phyloP scores from a whole-genome alignment of 2,797 vertebrate genomes.

The Cryptoprocta ferox region DNA sequence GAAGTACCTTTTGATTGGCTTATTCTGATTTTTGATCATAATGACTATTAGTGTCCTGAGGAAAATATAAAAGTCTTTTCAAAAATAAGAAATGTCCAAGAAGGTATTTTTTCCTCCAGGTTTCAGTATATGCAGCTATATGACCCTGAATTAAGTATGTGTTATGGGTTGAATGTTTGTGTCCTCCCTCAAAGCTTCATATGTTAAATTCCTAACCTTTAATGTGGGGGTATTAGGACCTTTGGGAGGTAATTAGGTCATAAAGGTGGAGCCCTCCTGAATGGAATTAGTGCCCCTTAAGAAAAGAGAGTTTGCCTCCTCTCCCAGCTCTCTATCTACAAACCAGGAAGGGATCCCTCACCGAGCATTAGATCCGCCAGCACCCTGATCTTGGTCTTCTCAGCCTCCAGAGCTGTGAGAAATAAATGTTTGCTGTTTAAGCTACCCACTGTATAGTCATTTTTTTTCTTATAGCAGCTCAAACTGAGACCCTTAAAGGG shows the following conservation, averaged over 20 bases:
- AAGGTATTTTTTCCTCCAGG: conserved; percentile 1
- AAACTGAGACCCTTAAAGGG: neutral
- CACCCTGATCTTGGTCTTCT: neutral
- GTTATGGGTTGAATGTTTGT: neutral
- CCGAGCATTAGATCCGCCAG: neutral
- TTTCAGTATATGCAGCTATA: neutral
- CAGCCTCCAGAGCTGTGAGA: neutral
- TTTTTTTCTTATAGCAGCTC: neutral
- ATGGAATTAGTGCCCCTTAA: neutral
- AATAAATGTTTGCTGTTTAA: neutral
- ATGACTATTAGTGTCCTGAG: neutral
- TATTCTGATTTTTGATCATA: conserved; percentile 1
- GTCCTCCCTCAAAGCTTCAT: neutral
- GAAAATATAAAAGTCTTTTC: neutral
- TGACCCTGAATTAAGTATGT: neutral
- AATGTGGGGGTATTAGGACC: neutral
- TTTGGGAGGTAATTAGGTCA: neutral
- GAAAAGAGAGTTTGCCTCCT: too few species aligned
- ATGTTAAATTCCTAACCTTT: neutral
- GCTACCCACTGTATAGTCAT: neutral
- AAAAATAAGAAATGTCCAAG: neutral
- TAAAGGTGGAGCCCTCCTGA: neutral
- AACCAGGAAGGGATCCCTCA: neutral
- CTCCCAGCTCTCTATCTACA: neutral
- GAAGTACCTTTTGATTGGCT: neutral